Evolutionary conservation across 2,888 invertebrate genomes (phyloP), one percentile per base, ranked within the genome.

Genomic region (Dysmachus trigonus): DNA sequence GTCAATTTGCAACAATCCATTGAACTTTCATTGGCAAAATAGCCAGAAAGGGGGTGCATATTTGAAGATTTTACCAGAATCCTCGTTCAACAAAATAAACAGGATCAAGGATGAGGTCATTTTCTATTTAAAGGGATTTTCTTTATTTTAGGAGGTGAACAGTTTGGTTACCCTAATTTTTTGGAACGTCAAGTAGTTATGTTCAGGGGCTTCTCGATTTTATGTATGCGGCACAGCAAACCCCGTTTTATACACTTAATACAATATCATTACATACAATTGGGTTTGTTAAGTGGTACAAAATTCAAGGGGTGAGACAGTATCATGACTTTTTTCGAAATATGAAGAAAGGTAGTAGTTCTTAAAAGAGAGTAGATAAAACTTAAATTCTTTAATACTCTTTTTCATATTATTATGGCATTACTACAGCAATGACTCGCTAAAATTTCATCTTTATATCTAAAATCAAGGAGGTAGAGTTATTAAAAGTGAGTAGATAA

Each of bases 221-320:
- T 35, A 38, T 77, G 27, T 27, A 8, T 41, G 41, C 6, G 27
- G 47, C 27, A 35, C 10, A 62, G 10, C 22, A 27, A 33, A n/a
- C 62, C 35, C 35, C 31, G 38, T 74, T 85, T 85, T 74, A 85
- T 85, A 30, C 35, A 62, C 38, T 77, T 85, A 85, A 76, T 76
- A 53, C 76, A 85, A 77, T 77, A 62, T 77, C 76, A 85, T 85
- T 76, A 85, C 62, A 85, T 41, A 85, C 85, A 85, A 85, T 85
- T 85, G 85, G 85, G 76, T 85, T 85, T 85, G 85, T 85, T 76
- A 77, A 62, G 76, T 77, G 72, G 83, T 41, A 72, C 30, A 30
- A 72, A 72, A 33, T 72, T 27, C 27, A 38, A 62, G 30, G 30
- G 30, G 47, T 27, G 41, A 47, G 83, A 27, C 4, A 77, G 8